Conservation (phyloP, 2,888 invertebrate genomes). For the Drosophila meridiana region DNA sequence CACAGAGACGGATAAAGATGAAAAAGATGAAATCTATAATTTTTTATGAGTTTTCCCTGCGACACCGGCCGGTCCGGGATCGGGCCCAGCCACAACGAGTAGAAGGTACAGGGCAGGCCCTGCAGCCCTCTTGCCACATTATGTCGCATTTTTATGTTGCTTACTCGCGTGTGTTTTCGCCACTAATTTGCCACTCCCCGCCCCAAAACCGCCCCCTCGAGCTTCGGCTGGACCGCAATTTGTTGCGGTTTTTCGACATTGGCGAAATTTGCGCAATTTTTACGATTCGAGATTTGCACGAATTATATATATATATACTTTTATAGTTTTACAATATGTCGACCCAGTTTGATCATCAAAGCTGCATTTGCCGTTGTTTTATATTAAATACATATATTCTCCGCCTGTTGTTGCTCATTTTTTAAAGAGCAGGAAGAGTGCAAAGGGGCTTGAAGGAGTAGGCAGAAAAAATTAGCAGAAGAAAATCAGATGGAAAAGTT, state of each 20-base stretch:
- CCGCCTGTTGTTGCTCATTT: constrained; percentile 17
- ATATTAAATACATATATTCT: constrained; percentile 35
- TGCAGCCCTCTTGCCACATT: constrained; percentile 58
- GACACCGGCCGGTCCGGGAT: constrained; percentile 37
- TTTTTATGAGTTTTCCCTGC: constrained; percentile 71
- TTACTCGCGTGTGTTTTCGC: constrained; percentile 44
- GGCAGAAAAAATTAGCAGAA: neutral
- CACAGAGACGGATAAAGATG: no score
- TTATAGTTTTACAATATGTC: constrained; percentile 80
- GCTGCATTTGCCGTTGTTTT: constrained; percentile 56
- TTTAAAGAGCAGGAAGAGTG: neutral
- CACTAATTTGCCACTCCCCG: constrained; percentile 63
- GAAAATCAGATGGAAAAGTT: neutral
- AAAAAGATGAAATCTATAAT: constrained; percentile 80
- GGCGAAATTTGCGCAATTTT: constrained; percentile 67
- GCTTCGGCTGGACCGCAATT: constrained; percentile 45
- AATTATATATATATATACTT: constrained; percentile 65
- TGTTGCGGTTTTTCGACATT: constrained; percentile 71
- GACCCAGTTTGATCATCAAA: constrained; percentile 62
- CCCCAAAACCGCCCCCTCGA: neutral
- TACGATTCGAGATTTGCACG: constrained; percentile 76
- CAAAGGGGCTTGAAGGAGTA: neutral
- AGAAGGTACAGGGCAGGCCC: neutral
- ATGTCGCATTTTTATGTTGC: constrained; percentile 73
- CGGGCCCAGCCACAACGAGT: neutral